Base-by-base conservation (phyloP, 2,797 vertebrate species). In the Eptatretus atami region DNA sequence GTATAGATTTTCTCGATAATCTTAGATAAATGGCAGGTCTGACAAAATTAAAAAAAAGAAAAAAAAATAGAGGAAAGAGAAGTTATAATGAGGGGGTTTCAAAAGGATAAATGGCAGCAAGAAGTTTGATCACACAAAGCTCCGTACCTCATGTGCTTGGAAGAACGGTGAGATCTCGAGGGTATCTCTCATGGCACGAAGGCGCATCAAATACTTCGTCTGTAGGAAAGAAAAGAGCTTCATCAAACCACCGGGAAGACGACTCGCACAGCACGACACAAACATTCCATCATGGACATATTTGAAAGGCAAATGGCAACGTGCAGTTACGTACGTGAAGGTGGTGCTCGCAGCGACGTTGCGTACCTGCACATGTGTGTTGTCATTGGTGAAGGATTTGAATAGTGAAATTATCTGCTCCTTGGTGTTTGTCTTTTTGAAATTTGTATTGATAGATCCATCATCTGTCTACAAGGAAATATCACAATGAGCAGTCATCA, bases 381-480 rank as follows among this genome's bases (percentile, higher is more conserved):
- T 86, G 69, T 82, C 83, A 75, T 80, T 84, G 53, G 84, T 82
- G 70, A 98, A 98, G 67, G 87, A 86, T 0, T 74, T 69, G 75
- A 98, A 96, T 65, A 86, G 82, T 64, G 75, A 74, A 0, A 68
- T 80, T 55, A 98, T 80, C 75, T 96, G 84, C 53, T 85, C 84
- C 70, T 78, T 79, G 61, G 82, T 90, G 71, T 78, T 84, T 3
- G 90, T 96, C 75, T 90, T 94, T 76, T 98, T 96, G 72, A 98
- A 98, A 70, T 98, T 88, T 66, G 84, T 79, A 75, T 93, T 92
- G 69, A 96, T 86, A 0, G 83, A 84, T 68, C 90, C 90, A 0
- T 96, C 90, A 74, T 96, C 90, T 53, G 87, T 94, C 90, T 98
- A 67, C 31, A 44, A 44, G 31, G 6, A 44, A 44, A 44, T 44